Base-by-base conservation (phyloP, 1,140 invertebrate genomes). In the Drosophila neocordata region DNA sequence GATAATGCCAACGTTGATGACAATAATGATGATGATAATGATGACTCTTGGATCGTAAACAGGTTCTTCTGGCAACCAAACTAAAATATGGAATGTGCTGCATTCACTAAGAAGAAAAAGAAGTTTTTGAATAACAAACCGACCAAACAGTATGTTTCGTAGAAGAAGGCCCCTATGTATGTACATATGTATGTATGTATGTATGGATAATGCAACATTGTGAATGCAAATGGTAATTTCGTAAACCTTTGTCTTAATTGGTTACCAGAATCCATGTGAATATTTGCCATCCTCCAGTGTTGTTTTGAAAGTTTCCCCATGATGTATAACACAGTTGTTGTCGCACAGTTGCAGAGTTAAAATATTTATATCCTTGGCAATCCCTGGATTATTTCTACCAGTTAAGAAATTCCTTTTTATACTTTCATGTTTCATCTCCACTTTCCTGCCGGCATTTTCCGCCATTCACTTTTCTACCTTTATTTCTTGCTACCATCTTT, bases 401-500 rank as follows among this genome's bases (percentile, higher is more conserved):
- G 53, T 56, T 34, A 34, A 35, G 31, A 9, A 34, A 56, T 56
- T 31, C 6, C 5, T 31, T 24, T 24, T 2, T 24, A n/a, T 56
- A 56, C 53, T 56, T 56, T 56, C 53, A 56, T 56, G 41, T 48
- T 48, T 48, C 41, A 56, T 18, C 27, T 34, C 18, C 27, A 13
- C 9, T 56, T 9, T 34, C 15, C 35, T 27, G 27, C 52, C 27
- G 27, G 18, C 22, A 31, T 20, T 55, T 55, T 31, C 41, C 27
- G 52, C 53, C 53, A 56, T 56, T 56, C 53, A 56, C 53, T 56
- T 56, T 56, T 53, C 37, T 48, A 13, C 53, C 22, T 27, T 34
- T 56, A 6, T 5, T n/a, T 44, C 8, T 44, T 44, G 4, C n/a
- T n/a, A n/a, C n/a, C n/a, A n/a, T n/a, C n/a, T 44, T 18, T 20